A percentile compares a stretch with the other conserved stretches of the same genome.
Conservation (phyloP, 2,888 invertebrate species). For the Brachyptera risi region DNA sequence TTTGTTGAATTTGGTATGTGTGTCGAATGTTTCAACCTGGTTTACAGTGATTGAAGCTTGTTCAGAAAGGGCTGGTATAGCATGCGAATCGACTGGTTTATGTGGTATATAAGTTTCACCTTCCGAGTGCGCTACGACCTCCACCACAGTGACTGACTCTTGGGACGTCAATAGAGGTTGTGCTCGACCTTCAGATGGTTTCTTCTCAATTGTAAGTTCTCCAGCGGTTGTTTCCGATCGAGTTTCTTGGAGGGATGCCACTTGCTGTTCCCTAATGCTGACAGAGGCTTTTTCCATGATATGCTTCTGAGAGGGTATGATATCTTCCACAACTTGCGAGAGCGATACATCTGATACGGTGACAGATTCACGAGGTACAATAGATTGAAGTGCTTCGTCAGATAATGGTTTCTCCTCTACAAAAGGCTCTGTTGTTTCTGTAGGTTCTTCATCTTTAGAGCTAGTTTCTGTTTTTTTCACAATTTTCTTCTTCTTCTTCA, state of each 20-base stretch:
- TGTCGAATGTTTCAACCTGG: conserved; percentile 30
- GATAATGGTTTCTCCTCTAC: neutral
- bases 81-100: conserved; percentile 31
- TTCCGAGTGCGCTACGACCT: conserved; percentile 29
- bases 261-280: conserved; percentile 15
- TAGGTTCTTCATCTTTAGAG: conserved; percentile 18
- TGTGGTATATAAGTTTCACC: conserved; percentile 29
- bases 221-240: conserved; percentile 21
- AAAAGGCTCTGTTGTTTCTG: conserved; percentile 17
- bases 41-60: conserved; percentile 28
- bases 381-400: neutral
- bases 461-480: conserved; percentile 12
- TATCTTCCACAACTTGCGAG: conserved; percentile 19
- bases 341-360: conserved; percentile 22
- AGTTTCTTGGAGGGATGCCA: conserved; percentile 26
- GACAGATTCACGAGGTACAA: conserved; percentile 24
- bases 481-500: conserved; percentile 25
- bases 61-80: conserved; percentile 30
- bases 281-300: conserved; percentile 19
- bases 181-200: conserved; percentile 32
- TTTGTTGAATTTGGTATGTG: conserved; percentile 24
- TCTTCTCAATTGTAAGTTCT: conserved; percentile 30
- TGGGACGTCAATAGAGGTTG: conserved; percentile 34
- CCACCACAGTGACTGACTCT: conserved; percentile 35
- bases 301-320: conserved; percentile 3